phyloP scores from a whole-genome alignment of 2,888 invertebrate genomes.

The Lissocephala sabroskyi region DNA sequence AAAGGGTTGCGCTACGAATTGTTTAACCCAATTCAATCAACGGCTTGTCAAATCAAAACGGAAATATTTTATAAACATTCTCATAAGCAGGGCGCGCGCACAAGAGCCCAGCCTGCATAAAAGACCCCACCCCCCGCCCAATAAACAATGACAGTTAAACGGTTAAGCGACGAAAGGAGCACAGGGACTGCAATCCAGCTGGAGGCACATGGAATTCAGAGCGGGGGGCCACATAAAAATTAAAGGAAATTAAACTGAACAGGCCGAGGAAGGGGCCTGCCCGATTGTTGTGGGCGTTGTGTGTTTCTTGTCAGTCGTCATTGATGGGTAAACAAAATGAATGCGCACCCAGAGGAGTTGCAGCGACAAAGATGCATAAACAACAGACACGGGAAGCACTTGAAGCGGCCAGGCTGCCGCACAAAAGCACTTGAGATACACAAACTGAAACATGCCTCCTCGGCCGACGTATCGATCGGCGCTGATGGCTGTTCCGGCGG shows the following conservation, averaged over 20 bases:
- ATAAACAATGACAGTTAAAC: conserved; percentile 8
- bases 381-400: conserved; percentile 36
- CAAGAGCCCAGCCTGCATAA: too few species aligned
- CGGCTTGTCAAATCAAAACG: conserved; percentile 49
- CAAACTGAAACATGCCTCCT: conserved; percentile 56
- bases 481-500: too few species aligned
- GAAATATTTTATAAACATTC: conserved; percentile 61
- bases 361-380: conserved; percentile 57
- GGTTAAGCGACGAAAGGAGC: neutral
- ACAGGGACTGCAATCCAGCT: too few species aligned
- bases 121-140: neutral
- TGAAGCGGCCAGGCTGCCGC: conserved; percentile 22
- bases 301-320: conserved; percentile 59
- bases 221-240: conserved; percentile 21
- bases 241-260: conserved; percentile 55
- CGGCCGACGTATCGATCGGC: neutral
- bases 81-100: conserved; percentile 20
- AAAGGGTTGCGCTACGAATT: conserved; percentile 17
- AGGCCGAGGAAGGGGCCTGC: too few species aligned
- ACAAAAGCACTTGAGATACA: conserved; percentile 17
- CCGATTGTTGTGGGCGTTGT: conserved; percentile 21
- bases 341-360: conserved; percentile 30
- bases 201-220: too few species aligned
- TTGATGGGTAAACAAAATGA: conserved; percentile 59
- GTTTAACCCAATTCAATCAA: conserved; percentile 51